Evolutionary conservation across 1,140 invertebrate genomes (phyloP).

Genomic region (Procambarus virginalis): DNA sequence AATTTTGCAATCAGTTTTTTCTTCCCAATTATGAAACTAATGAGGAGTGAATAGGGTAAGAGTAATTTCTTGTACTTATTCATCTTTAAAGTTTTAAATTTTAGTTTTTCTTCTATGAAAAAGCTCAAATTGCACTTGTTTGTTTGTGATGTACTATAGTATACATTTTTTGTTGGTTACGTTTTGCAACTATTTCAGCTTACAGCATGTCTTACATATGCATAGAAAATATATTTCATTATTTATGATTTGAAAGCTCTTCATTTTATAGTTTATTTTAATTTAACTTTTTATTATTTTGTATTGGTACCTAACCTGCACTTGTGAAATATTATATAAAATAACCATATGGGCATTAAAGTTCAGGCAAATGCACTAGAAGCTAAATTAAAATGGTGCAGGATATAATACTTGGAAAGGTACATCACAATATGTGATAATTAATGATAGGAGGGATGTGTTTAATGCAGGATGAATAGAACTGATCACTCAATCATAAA

Average conservation of each 20-base stretch:
- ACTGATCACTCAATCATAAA: no score
- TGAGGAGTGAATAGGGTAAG: not conserved
- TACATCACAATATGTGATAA: not conserved
- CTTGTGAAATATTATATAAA: conserved; percentile 5
- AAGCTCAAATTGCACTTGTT: not conserved
- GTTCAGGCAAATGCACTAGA: not conserved
- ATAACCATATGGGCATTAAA: not conserved
- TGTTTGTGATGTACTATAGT: not conserved
- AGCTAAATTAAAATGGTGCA: not conserved
- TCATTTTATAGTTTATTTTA: not conserved
- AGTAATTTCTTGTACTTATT: not conserved
- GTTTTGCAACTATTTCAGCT: not conserved
- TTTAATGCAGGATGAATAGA: no score
- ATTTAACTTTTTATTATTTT: not conserved
- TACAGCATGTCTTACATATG: not conserved
- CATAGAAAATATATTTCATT: not conserved
- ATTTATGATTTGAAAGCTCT: not conserved
- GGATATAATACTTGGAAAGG: not conserved
- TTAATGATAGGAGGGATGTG: no score
- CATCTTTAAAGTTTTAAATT: not conserved
- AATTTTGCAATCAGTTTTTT: not conserved
- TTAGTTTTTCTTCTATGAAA: not conserved
- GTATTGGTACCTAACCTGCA: conserved; percentile 24
- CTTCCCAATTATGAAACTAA: not conserved
- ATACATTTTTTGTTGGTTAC: not conserved